These are phyloP conservation scores for Tenthredo notha DNA, from an alignment of 2,888 invertebrate genomes.

Conservation along the genomic window DNA sequence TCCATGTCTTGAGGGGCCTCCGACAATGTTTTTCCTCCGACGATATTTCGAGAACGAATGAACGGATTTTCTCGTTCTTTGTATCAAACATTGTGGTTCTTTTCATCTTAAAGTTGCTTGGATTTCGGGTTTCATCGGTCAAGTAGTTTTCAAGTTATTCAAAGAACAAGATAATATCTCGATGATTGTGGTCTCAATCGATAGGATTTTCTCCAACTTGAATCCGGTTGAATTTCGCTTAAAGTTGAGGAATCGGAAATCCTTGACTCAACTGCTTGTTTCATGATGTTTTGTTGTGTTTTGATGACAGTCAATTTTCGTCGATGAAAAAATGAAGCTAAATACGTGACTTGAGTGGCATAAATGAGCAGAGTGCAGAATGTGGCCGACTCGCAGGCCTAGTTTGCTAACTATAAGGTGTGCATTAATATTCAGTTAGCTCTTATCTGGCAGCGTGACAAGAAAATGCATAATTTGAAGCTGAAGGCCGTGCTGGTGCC, in stretches of 20 bases:
- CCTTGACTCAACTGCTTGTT: too few species aligned
- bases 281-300: background rate
- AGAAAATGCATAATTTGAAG: conserved; percentile 76
- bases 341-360: background rate
- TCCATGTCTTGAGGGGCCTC: too few species aligned
- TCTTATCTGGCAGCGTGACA: conserved; percentile 75
- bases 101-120: background rate
- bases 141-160: background rate
- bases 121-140: background rate
- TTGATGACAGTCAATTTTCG: background rate
- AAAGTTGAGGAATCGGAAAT: background rate
- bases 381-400: conserved; percentile 64
- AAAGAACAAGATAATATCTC: background rate
- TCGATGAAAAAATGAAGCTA: background rate
- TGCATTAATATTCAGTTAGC: conserved; percentile 76
- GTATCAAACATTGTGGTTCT: background rate
- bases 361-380: conserved; percentile 1
- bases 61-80: background rate
- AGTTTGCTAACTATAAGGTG: conserved; percentile 76
- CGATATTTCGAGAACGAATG: background rate
- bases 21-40: background rate
- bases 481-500: conserved; percentile 29
- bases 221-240: background rate
- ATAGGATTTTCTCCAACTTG: background rate
- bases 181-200: background rate